These are phyloP conservation scores for Drosophila siamana DNA, from an alignment of 2,888 invertebrate species.

Conservation along the genomic window DNA sequence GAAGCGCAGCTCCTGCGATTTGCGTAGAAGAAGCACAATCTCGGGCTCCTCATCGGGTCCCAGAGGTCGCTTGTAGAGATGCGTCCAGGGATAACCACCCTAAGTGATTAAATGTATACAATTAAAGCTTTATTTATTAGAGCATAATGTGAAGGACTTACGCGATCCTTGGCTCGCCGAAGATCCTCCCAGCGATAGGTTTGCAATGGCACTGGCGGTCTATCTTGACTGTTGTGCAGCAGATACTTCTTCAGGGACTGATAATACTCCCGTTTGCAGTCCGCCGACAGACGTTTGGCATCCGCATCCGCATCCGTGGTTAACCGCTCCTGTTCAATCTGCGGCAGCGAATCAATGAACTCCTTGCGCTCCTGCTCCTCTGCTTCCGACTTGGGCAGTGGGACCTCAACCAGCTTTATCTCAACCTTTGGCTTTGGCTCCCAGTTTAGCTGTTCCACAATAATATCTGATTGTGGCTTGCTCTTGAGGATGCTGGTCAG, in stretches of 20 bases:
- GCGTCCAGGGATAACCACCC: conserved; percentile 93
- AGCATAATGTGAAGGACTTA: conserved; percentile 49
- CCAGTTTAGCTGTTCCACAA: conserved; percentile 39
- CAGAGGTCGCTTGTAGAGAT: conserved; percentile 89
- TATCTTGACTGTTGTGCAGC: conserved; percentile 76
- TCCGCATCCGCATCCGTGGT: conserved; percentile 67
- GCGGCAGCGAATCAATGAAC: conserved; percentile 84
- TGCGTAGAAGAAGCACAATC: conserved; percentile 83
- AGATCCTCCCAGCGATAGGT: conserved; percentile 94
- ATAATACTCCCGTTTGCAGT: conserved; percentile 84
- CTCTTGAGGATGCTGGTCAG: conserved; percentile 81
- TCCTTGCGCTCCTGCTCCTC: conserved; percentile 83
- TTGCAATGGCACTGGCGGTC: conserved; percentile 90
- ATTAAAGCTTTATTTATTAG: neutral
- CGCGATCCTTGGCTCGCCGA: conserved; percentile 88
- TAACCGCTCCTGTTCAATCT: conserved; percentile 65
- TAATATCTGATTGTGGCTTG: conserved; percentile 66
- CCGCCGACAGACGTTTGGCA: conserved; percentile 78
- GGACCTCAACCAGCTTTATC: conserved; percentile 76
- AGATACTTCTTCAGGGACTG: conserved; percentile 84
- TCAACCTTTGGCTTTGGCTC: conserved; percentile 38
- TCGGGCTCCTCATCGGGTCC: conserved; percentile 85
- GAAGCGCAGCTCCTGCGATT: conserved; percentile 84
- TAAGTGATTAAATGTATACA: conserved; percentile 54
- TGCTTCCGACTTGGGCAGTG: conserved; percentile 79